These are phyloP conservation scores for Pedionomus torquatus DNA, from an alignment of 2,113 vertebrate species.

Conservation along the genomic window DNA sequence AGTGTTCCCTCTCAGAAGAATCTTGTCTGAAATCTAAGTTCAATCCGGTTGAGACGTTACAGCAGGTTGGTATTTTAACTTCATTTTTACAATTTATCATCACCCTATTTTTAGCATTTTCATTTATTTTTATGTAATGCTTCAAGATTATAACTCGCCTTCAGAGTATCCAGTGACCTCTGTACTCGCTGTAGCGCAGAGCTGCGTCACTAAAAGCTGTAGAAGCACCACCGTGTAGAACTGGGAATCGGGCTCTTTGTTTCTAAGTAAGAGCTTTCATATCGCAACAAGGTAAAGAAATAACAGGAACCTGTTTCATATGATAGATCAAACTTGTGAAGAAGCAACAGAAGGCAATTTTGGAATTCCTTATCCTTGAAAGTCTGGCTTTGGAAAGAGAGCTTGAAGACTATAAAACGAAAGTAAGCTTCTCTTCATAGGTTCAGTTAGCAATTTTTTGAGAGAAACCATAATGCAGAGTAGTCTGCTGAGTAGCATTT, in stretches of 20 bases:
- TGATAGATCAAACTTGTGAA: slow-evolving; percentile 84
- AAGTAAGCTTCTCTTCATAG: slow-evolving; percentile 73
- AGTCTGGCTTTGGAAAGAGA: slow-evolving; percentile 76
- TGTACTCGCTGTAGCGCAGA: neutral
- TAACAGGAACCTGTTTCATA: neutral
- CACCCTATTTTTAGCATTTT: neutral
- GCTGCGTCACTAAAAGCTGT: neutral
- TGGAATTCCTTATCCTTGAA: slow-evolving; percentile 78
- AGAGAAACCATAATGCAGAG: neutral
- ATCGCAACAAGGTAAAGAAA: neutral
- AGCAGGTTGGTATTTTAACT: slow-evolving; percentile 80
- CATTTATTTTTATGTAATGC: neutral
- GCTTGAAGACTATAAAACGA: slow-evolving; percentile 65
- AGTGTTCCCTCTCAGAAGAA: neutral
- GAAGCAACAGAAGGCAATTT: slow-evolving; percentile 78
- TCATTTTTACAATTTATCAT: neutral
- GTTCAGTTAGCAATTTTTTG: neutral
- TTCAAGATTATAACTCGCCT: neutral
- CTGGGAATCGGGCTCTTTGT: neutral
- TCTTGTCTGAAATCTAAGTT: slow-evolving; percentile 5
- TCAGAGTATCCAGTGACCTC: neutral
- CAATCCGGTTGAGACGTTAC: slow-evolving; percentile 68
- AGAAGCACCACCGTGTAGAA: neutral
- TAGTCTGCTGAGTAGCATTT: neutral
- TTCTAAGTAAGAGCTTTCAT: neutral